Percentiles rank a stretch among this genome's conserved stretches.
These are phyloP conservation scores for Acromyrmex echinatior DNA, from an alignment of 1,140 invertebrate genomes.

Conservation along the genomic window DNA sequence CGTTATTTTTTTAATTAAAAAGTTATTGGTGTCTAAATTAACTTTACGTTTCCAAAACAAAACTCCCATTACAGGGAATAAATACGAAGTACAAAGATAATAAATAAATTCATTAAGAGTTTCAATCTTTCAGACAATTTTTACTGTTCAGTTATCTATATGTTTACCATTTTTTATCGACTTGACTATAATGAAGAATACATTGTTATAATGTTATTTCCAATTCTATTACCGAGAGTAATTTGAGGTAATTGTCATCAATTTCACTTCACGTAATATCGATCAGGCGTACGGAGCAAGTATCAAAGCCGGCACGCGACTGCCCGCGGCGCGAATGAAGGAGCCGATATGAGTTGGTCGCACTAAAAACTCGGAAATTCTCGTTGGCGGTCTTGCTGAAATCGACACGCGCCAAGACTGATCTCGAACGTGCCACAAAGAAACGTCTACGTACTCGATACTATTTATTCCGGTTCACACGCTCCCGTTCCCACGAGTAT, in stretches of 20 bases:
- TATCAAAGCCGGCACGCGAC: constrained; percentile 10
- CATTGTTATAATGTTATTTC: constrained; percentile 9
- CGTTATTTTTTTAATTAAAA: background rate
- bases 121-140: background rate
- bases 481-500: constrained; percentile 48
- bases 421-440: constrained; percentile 12
- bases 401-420: constrained; percentile 32
- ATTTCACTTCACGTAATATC: constrained; percentile 53
- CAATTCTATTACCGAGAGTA: constrained; percentile 28
- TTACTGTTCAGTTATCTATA: background rate
- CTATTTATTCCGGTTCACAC: constrained; percentile 49
- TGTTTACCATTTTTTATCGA: background rate
- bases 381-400: background rate
- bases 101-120: background rate
- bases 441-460: constrained; percentile 23
- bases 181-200: background rate
- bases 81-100: background rate
- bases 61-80: background rate
- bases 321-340: constrained; percentile 4
- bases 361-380: constrained; percentile 41
- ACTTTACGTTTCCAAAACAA: background rate
- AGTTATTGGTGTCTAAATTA: background rate
- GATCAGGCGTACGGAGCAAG: background rate
- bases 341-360: background rate
- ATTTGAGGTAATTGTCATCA: constrained; percentile 43